Percentiles rank a stretch among this genome's conserved stretches.
Evolutionary conservation across 2,888 invertebrate species (phyloP).

Genomic region (Agapostemon virescens): DNA sequence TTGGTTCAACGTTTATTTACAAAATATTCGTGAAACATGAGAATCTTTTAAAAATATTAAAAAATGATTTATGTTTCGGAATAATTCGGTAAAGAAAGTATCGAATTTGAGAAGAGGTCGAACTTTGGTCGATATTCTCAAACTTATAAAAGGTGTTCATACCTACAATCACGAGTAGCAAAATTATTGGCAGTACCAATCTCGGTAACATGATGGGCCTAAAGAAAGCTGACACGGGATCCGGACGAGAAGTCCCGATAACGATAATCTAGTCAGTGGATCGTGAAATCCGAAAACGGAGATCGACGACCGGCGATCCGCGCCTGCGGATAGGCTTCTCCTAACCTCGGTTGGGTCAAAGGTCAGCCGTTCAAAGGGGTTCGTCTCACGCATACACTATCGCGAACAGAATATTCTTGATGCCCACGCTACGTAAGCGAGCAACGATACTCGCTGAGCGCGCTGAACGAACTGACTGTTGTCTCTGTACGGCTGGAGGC

Average conservation of each 20-base stretch:
- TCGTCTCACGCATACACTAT: constrained; percentile 42
- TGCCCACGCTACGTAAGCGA: constrained; percentile 14
- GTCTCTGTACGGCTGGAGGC: constrained; percentile 44
- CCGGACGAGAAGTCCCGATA: constrained; percentile 31
- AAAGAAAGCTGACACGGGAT: constrained; percentile 31
- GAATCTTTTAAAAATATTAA: not conserved
- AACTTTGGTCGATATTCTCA: not conserved
- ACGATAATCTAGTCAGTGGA: constrained; percentile 54
- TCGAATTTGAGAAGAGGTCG: not conserved
- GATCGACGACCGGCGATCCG: constrained; percentile 52
- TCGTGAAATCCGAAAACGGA: constrained; percentile 34
- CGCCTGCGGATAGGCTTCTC: constrained; percentile 55
- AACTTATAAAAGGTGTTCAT: constrained; percentile 47
- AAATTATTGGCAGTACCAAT: constrained; percentile 52
- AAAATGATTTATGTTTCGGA: not conserved
- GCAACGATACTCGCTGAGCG: constrained; percentile 46
- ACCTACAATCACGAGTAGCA: constrained; percentile 69
- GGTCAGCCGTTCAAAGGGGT: constrained; percentile 48
- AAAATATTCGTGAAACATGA: not conserved
- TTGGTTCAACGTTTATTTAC: not conserved
- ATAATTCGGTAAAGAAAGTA: not conserved
- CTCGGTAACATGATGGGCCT: constrained; percentile 64
- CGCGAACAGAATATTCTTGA: constrained; percentile 40
- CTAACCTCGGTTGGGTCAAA: constrained; percentile 49
- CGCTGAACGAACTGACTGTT: constrained; percentile 43